Evolutionary conservation across 2,888 invertebrate genomes (phyloP), one percentile per base, ranked within the genome.

Genomic region (Eristalis intricaria): DNA sequence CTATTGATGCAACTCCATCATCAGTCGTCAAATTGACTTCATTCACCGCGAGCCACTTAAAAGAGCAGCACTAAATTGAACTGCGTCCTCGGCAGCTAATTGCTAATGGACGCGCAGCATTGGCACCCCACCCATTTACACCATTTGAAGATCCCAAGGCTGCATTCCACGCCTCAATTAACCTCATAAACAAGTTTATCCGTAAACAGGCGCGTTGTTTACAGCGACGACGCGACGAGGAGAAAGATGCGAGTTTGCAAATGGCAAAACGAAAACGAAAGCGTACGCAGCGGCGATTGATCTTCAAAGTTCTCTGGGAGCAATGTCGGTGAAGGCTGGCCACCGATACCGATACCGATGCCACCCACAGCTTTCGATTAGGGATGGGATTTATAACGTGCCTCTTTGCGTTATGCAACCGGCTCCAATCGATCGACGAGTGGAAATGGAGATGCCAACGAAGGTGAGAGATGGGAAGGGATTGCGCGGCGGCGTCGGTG

Each of bases 111-210:
- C 32, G 29, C 32, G 29, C 58, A 73, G n/a, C 66, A 79, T 66
- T 73, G 65, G 73, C 71, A 65, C 71, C 32, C 71, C 32, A n/a
- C 64, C 43, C 64, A 40, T 73, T 58, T 38, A 40, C 26, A 35
- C 79, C 32, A 32, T 70, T 78, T 78, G 64, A 83, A 63, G 10
- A 60, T 75, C 29, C 35, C 79, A 75, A 50, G 70, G 84, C 19
- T 65, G 4, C 40, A 66, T 75, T 66, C 29, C 38, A 56, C 40
- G 40, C 23, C 58, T 43, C 29, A 50, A 43, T 64, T 50, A 29
- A 43, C 13, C 22, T 75, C 61, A 66, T 75, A 80, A 84, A 84
- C 80, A 84, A 70, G 60, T 70, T 80, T 32, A 75, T 66, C 65
- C 65, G 70, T 64, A 73, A 83, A 75, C 29, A 79, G 56, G 43